These are phyloP conservation scores for Torymus texanus DNA, from an alignment of 2,888 invertebrate genomes.

Conservation along the genomic window DNA sequence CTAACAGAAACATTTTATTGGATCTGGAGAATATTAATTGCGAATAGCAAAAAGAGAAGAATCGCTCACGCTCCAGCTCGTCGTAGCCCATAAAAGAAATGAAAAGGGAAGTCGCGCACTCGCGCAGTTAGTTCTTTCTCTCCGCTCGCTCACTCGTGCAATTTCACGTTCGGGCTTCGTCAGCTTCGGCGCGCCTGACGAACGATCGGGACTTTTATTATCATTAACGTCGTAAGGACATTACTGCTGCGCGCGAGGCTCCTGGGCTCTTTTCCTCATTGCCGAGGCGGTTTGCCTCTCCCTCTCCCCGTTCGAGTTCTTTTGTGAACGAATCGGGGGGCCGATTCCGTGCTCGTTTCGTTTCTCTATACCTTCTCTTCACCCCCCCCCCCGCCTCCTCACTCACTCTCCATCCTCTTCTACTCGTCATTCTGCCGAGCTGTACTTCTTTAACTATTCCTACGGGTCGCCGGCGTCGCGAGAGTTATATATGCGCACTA, in stretches of 20 bases:
- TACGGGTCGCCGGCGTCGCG: background rate
- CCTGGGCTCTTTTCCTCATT: background rate
- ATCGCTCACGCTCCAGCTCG: no score
- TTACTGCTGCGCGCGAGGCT: background rate
- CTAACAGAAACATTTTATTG: background rate
- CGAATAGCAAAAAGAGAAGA: background rate
- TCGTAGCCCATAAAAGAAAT: background rate
- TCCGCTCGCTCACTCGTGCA: background rate
- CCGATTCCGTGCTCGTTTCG: no score
- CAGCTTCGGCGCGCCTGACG: constrained; percentile 26
- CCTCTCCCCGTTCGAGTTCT: background rate
- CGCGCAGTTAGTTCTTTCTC: constrained; percentile 6
- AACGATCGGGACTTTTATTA: constrained; percentile 51
- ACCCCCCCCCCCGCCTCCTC: background rate
- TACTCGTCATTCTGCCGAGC: no score
- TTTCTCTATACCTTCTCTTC: background rate
- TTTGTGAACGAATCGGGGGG: background rate
- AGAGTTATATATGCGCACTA: no score
- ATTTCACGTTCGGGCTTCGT: constrained; percentile 24
- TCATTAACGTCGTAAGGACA: constrained; percentile 54
- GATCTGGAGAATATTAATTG: constrained; percentile 23
- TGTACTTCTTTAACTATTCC: background rate
- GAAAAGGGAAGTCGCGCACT: background rate
- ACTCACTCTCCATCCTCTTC: no score
- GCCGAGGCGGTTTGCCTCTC: background rate